These are phyloP conservation scores for Tachysurus vachellii DNA, from an alignment of 2,113 vertebrate genomes.

Conservation along the genomic window DNA sequence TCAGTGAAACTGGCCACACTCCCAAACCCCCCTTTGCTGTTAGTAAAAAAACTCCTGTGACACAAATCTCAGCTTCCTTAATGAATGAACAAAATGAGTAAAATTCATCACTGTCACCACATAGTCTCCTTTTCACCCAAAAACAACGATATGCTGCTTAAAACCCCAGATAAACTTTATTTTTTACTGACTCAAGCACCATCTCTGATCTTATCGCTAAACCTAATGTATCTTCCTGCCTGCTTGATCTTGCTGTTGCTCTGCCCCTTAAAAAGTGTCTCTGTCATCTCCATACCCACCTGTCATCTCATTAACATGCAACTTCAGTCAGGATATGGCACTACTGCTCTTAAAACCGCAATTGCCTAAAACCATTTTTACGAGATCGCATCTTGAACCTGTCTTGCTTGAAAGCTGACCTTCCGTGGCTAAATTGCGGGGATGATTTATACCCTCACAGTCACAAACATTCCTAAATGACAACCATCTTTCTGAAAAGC, in stretches of 20 bases:
- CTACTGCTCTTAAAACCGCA: not conserved
- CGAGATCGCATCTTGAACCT: not conserved
- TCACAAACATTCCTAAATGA: not conserved
- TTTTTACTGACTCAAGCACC: not conserved
- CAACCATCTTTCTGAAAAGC: not conserved
- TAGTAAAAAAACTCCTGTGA: not conserved
- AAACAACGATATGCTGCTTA: not conserved
- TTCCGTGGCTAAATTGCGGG: not conserved
- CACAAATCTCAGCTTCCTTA: not conserved
- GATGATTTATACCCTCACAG: not conserved
- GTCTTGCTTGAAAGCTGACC: not conserved
- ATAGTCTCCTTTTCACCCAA: not conserved
- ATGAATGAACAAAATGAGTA: not conserved
- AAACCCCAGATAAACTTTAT: constrained; percentile 4
- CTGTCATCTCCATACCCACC: not conserved
- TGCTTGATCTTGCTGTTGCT: not conserved
- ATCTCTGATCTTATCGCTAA: constrained; percentile 1
- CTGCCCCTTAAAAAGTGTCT: not conserved
- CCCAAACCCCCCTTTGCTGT: not conserved
- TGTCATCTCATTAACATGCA: constrained; percentile 1
- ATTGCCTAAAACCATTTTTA: not conserved
- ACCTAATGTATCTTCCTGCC: not conserved
- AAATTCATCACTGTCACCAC: not conserved
- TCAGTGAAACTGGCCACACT: not conserved
- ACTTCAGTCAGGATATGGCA: not conserved